These are phyloP conservation scores for Cylloceria caligata DNA, from an alignment of 2,888 invertebrate species.

Conservation along the genomic window DNA sequence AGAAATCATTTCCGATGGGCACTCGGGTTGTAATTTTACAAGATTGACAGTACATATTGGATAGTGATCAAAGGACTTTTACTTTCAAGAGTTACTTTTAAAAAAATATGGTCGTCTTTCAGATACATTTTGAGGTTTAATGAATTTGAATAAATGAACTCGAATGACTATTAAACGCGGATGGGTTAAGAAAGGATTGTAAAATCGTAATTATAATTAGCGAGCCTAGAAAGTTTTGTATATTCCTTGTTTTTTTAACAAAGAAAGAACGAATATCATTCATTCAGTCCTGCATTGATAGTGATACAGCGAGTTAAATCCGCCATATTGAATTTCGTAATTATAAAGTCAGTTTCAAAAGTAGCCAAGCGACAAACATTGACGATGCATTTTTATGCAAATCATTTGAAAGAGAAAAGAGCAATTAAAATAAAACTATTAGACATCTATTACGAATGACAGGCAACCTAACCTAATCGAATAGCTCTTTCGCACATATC, in stretches of 20 bases:
- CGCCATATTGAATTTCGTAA: not conserved
- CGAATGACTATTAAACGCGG: too few species aligned
- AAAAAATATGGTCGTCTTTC: too few species aligned
- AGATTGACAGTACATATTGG: not conserved
- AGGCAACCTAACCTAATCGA: conserved; percentile 7
- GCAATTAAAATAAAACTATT: conserved; percentile 14
- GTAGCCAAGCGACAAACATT: not conserved
- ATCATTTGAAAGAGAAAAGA: not conserved
- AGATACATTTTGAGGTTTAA: too few species aligned
- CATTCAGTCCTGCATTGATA: not conserved
- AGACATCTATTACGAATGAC: not conserved
- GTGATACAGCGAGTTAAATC: too few species aligned
- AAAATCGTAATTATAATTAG: too few species aligned
- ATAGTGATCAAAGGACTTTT: not conserved
- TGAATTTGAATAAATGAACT: too few species aligned
- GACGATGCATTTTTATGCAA: not conserved
- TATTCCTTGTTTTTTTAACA: too few species aligned
- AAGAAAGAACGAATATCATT: not conserved
- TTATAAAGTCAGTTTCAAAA: conserved; percentile 3
- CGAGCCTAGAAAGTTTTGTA: too few species aligned
- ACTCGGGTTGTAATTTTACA: not conserved
- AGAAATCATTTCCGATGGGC: not conserved
- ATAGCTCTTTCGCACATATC: not conserved
- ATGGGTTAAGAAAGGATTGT: too few species aligned
- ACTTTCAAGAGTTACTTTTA: too few species aligned